Conservation (phyloP, 2,797 vertebrate genomes). For the Argya squamiceps region DNA sequence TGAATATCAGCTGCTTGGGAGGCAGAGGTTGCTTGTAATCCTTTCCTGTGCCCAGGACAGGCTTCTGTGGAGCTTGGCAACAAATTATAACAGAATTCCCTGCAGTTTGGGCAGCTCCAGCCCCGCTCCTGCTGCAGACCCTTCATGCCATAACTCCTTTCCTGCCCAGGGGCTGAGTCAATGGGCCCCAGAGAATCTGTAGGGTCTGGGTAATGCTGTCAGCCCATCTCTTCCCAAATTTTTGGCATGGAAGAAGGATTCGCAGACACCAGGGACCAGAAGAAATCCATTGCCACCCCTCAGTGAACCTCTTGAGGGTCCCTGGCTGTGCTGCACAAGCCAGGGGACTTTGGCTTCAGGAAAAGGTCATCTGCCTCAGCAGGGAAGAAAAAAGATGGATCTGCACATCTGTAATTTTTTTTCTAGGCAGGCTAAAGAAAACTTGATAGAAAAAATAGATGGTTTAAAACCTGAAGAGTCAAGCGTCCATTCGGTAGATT, state of each 20-base stretch:
- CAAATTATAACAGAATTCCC: neutral
- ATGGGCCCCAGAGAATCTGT: neutral
- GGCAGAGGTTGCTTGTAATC: neutral
- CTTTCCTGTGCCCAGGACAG: neutral
- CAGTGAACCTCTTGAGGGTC: neutral
- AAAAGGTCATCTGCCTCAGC: neutral
- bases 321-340: neutral
- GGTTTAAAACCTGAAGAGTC: neutral
- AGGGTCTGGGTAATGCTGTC: neutral
- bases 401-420: neutral
- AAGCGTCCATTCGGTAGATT: neutral
- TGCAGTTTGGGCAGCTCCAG: neutral
- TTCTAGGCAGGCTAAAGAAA: neutral
- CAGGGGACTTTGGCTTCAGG: neutral
- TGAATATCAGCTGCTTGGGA: constrained; percentile 4
- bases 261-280: neutral
- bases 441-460: neutral
- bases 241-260: neutral
- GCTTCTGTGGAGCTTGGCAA: neutral
- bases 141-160: neutral
- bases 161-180: neutral
- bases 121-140: neutral
- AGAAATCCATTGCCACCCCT: neutral
- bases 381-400: neutral
- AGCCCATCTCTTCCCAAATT: neutral